Base-by-base conservation (phyloP, 1,140 invertebrate species). In the Schlechtendalia chinensis region DNA sequence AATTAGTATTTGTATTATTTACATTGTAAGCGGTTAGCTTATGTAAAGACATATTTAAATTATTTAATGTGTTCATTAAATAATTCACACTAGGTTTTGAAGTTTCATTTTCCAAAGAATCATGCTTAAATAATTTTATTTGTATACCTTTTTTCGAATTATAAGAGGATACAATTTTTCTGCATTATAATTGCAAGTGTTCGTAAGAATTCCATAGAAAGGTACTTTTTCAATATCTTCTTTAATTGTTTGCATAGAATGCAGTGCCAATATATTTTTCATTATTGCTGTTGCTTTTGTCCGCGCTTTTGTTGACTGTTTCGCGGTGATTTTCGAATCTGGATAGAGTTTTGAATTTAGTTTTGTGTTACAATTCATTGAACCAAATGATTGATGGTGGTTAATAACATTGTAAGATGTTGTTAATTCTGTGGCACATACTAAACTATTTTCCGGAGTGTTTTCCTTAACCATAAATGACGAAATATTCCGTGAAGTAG, bases 1-100 rank as follows among this genome's bases (percentile, higher is more conserved):
- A 85, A 81, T 85, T 85, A 17, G 83, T 83, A 81, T 85, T 85
- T 12, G 82, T 82, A 77, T 85, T 85, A 72, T 85, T 85, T 71
- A 80, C 85, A 69, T 81, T 83, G 63, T 83, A 84, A 47, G 82
- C 81, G 69, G 84, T 82, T 67, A 84, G n/a, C 83, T 85, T 84
- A 58, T 83, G 56, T 61, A 75, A 39, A 16, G 83, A 77, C 79
- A 83, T 45, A 47, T 74, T 81, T 82, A 72, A 56, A 79, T 83
- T 77, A 69, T 69, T 69, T 69, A 69, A 69, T 69, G 67, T 69
- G 22, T 69, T 24, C 27, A 50, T 69, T 14, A n/a, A 69, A 69
- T 50, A 69, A 27, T 80, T 67, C 17, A 81, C 56, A 24, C 59
- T 61, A 22, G 81, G 27, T 12, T 81, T 50, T 74, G 81, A 47